Evolutionary conservation across 2,113 vertebrate species (phyloP), one percentile per base, ranked within the genome.

Genomic region (Oceanites oceanicus): DNA sequence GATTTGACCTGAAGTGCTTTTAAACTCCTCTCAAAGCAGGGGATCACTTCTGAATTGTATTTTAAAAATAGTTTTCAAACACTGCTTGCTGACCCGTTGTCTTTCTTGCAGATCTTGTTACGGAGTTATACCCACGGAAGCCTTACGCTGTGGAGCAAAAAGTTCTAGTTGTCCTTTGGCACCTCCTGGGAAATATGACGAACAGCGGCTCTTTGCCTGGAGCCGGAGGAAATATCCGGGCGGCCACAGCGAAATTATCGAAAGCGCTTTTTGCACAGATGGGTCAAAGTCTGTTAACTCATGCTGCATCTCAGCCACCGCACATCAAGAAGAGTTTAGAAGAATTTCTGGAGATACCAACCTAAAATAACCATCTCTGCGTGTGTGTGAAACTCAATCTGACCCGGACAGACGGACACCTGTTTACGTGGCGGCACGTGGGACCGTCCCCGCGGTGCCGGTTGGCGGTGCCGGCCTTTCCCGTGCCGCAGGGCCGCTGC

Each of bases 141-240:
- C 99, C 99, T 49, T 98, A 98, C 34, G 96, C 98, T 61, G 99
- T 99, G 86, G 99, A 99, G 96, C 99, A 99, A 92, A 99, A 99
- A 89, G 99, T 98, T 19, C 95, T 99, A 22, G 98, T 97, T 20
- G 97, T 99, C 87, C 97, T 99, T 29, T 99, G 99, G 99, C 98
- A 99, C 81, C 99, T 99, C 16, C 98, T 99, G 92, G 98, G 99
- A 34, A 98, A 97, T 56, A 98, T 98, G 86, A 98, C 97, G 12
- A 98, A 97, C 92, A 98, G 99, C 30, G 98, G 99, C 73, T 98
- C 98, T 32, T 71, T 98, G 53, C 98, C 98, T 19, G 98, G 98
- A 62, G 97, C 98, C 5, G 98, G 98, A 6, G 98, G 98, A 53
- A 99, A 98, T 50, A 95, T 99, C 49, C 98, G 98, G 68, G 80